Base-by-base conservation (phyloP, 2,797 vertebrate species). In the Adelosebastes latens region DNA sequence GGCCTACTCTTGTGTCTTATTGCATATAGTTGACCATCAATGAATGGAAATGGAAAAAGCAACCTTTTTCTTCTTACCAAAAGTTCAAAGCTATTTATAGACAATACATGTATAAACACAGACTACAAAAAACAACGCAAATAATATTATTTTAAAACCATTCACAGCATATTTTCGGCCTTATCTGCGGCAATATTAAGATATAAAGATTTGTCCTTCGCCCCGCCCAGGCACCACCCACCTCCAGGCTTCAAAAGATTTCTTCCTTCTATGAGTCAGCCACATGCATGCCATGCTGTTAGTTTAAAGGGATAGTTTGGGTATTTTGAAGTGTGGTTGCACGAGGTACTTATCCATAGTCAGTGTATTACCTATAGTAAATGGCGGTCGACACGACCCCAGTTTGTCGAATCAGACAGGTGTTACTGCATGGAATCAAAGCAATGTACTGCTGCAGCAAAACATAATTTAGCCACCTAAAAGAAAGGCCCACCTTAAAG, bases 301-400 rank as follows among this genome's bases (percentile, higher is more conserved):
- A 31, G 8, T 0, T 49, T 49, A 49, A 49, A 49, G 46, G 1
- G 46, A 49, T 49, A 49, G 46, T 49, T 49, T 20, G 1, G 42
- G 46, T 20, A 49, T 49, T 49, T 0, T 49, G 46, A 49, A 49
- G 46, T 49, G 46, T 16, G 46, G 18, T 49, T 49, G 46, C 0
- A 49, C 20, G 46, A 49, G 18, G 42, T 46, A 46, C 6, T 46
- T 49, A 20, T 0, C 46, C 46, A 20, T 20, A 4, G 18, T 20
- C 18, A 49, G 18, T 49, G 46, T 49, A 49, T 18, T 20, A 49
- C 46, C 46, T 20, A 49, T 0, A 49, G 42, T 18, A 46, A 3
- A 49, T 49, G 0, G 0, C 46, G 18, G 46, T 49, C 46, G 0
- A 0, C 46, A 49, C 7, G 0, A 0, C 46, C 46, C 46, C 46